phyloP scores from a whole-genome alignment of 1,140 invertebrate genomes.

The Drosophila pruinosa region DNA sequence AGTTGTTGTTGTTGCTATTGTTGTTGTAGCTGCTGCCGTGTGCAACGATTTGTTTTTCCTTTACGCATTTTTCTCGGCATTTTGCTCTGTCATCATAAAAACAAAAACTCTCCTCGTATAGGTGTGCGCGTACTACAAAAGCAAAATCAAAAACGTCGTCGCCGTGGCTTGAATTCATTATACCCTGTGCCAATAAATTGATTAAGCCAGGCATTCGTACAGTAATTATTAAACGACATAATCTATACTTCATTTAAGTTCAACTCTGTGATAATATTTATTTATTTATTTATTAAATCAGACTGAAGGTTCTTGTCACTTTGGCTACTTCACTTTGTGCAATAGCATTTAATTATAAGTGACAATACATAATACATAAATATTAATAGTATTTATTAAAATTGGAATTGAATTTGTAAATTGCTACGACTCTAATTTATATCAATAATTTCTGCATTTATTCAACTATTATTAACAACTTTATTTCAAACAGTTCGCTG shows the following conservation, averaged over 20 bases:
- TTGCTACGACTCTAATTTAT: too few relatives aligned
- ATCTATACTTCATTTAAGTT: too few relatives aligned
- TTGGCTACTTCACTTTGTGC: too few relatives aligned
- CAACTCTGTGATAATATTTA: too few relatives aligned
- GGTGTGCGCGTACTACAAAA: conserved; percentile 22
- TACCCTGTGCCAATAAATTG: not conserved
- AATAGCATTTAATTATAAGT: too few relatives aligned
- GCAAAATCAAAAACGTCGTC: conserved; percentile 29
- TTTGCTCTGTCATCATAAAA: conserved; percentile 54
- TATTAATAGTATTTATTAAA: too few relatives aligned
- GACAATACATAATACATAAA: too few relatives aligned
- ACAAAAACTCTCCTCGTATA: conserved; percentile 22
- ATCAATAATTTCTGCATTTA: too few relatives aligned
- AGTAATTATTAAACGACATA: not conserved
- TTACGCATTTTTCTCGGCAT: conserved; percentile 48
- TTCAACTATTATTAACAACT: too few relatives aligned
- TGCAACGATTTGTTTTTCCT: conserved; percentile 54
- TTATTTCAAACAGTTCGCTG: not conserved
- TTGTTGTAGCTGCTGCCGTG: conserved; percentile 20
- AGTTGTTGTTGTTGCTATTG: conserved; percentile 23
- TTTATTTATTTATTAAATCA: too few relatives aligned
- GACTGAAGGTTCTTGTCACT: too few relatives aligned
- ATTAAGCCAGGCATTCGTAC: not conserved
- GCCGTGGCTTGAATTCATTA: conserved; percentile 12
- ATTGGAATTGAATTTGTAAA: too few relatives aligned